Base-by-base conservation (phyloP, 2,113 vertebrate genomes). In the Myiagra hebetior region DNA sequence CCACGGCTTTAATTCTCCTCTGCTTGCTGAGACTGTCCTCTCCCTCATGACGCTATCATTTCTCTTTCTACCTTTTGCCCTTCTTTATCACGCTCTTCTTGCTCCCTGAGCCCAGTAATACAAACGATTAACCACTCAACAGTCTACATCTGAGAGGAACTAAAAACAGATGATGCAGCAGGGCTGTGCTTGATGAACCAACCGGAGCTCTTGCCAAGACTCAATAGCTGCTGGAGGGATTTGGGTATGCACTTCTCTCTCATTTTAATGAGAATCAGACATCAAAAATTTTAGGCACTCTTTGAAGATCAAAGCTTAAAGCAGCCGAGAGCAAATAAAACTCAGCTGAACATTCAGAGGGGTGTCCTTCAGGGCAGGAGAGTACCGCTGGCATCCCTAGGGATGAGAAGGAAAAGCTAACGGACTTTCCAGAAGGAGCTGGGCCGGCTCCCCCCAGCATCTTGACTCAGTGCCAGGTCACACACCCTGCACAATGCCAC, bases 221-320 rank as follows among this genome's bases (percentile, higher is more conserved):
- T 85, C 57, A 39, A 27, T 11, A 85, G 12, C 81, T 79, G 84
- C 73, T 31, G 16, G n/a, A 79, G 49, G 41, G 57, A 70, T 81
- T 63, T 26, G 52, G 24, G 41, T 55, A 81, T 73, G 57, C 44
- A 39, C 26, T 62, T 73, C 77, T 77, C 1, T 0, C 47, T 78
- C 76, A 70, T 82, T 85, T 93, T 74, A 95, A 74, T 64, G 37
- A 95, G 69, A 88, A 91, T 56, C 74, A 86, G 84, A 93, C 81
- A 89, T 28, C 31, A 52, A 42, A 3, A 79, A 39, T 79, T 94
- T 80, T 27, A 84, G 41, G 28, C 23, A 24, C 19, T 39, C 95
- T 93, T 87, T 82, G 84, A 95, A 93, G 77, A 85, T 21, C 0
- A 27, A 85, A 87, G 91, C 53, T 82, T 27, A 62, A 77, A 82